Conservation (phyloP, 2,113 vertebrate genomes). For the Camelus dromedarius region DNA sequence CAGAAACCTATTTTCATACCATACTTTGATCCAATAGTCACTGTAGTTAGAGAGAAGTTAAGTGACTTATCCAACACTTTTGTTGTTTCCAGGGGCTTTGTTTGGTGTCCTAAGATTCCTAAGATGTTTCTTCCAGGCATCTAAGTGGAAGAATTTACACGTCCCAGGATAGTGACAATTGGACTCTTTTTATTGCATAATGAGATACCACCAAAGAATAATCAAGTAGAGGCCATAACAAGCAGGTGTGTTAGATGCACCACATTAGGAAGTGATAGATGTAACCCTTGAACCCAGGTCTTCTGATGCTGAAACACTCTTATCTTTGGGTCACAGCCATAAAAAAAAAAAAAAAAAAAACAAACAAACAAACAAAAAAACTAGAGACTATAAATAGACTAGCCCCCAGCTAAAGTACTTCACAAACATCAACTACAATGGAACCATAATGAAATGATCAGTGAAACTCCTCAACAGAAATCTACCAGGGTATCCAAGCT, state of each 20-base stretch:
- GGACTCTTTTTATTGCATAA: neutral
- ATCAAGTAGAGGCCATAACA: neutral
- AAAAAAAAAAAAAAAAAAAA: neutral
- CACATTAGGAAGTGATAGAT: neutral
- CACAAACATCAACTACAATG: neutral
- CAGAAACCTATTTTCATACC: constrained; percentile 5
- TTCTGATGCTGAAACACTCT: constrained; percentile 27
- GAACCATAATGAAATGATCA: neutral
- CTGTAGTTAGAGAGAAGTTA: constrained; percentile 12
- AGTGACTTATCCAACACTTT: neutral
- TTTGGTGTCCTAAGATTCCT: neutral
- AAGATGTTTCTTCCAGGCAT: neutral
- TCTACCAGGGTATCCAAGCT: neutral
- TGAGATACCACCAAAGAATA: neutral
- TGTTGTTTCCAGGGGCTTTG: neutral
- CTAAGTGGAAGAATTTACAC: neutral
- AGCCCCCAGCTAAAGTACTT: neutral
- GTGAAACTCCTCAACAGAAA: neutral
- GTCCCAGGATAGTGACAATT: neutral
- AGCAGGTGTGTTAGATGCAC: neutral
- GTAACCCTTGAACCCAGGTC: neutral
- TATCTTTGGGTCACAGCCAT: neutral
- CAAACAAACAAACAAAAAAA: neutral
- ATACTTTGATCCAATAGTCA: neutral
- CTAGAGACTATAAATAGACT: neutral